Evolutionary conservation across 2,113 vertebrate genomes (phyloP), one percentile per base, ranked within the genome.

Genomic region (Sinocyclocheilus maitianheensis): DNA sequence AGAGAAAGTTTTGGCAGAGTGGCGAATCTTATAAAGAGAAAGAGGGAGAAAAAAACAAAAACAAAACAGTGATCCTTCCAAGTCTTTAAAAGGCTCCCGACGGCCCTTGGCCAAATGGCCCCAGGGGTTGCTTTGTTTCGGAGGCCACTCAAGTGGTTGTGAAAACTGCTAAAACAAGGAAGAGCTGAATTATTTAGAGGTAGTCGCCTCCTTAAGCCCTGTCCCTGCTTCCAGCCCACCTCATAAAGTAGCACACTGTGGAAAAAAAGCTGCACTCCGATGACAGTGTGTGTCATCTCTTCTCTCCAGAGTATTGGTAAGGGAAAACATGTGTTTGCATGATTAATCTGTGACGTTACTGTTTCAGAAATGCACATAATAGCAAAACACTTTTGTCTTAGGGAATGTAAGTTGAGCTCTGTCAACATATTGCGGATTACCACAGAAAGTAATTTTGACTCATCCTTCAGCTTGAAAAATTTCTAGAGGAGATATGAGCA

Each of bases 51-150:
- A 76, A 40, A 0, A 69, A 37, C 4, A 37, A 34, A 34, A 92
- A 91, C 90, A 91, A 91, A 89, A 79, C 83, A 88, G 93, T 92
- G 93, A 88, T 77, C 22, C 83, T 85, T 94, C 93, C 94, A 94
- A 91, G 88, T 85, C 87, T 92, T 93, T 88, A 92, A 90, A 93
- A 93, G 87, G 81, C 89, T 78, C 91, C 93, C 60, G 82, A 93
- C 91, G 93, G 93, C 91, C 90, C 91, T 83, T 81, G 90, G 93
- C 93, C 93, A 93, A 94, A 94, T 91, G 92, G 93, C 92, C 92
- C 93, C 92, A 90, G 91, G 93, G 91, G 90, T 91, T 91, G 91
- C 90, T 95, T 94, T 94, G 93, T 94, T 92, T 94, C 90, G 37
- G 89, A 90, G 91, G 92, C 90, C 67, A 88, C 92, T 93, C 90